Base-by-base conservation (phyloP, 2,888 invertebrate species). In the Dynastes grantii region DNA sequence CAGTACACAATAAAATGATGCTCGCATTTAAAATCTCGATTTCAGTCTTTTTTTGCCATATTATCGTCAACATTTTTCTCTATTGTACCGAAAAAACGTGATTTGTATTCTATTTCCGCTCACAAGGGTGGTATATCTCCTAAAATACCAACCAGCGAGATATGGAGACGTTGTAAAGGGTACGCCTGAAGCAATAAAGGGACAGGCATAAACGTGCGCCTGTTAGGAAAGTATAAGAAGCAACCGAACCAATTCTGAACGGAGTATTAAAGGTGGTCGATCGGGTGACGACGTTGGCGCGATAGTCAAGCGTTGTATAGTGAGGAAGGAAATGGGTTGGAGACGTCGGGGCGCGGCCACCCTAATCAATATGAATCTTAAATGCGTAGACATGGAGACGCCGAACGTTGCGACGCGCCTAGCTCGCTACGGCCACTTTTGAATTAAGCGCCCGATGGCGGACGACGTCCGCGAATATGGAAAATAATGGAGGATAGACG, bases 311-410 rank as follows among this genome's bases (percentile, higher is more conserved):
- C n/a, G 71, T 53, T 11, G 13, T n/a, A 22, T 5, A n/a, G 22
- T n/a, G 55, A 55, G 55, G 55, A 55, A 55, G 32, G 51, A 70
- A 70, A 70, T 58, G 55, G 55, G 40, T 32, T 16, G 49, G 68
- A 58, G 71, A 55, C 81, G 79, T 79, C 79, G 76, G 81, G 81
- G 81, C 80, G 81, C 82, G 81, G 81, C 16, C 53, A 11, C 37
- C 78, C 82, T 76, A 77, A 84, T 84, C 84, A 79, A 84, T 84
- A 81, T 80, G 79, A 83, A 81, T 82, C 81, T 82, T 82, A 81
- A 81, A 81, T 73, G 80, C 76, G 81, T 82, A 84, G 84, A 84
- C 84, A 76, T 45, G 77, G 80, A 80, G 84, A 83, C 84, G 84
- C 83, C 83, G 68, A 37, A 29, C 55, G 40, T 65, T 67, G 75